A percentile compares a stretch with the other conserved stretches of the same genome.
phyloP scores from a whole-genome alignment of 1,140 invertebrate species.

The Halyomorpha halys region DNA sequence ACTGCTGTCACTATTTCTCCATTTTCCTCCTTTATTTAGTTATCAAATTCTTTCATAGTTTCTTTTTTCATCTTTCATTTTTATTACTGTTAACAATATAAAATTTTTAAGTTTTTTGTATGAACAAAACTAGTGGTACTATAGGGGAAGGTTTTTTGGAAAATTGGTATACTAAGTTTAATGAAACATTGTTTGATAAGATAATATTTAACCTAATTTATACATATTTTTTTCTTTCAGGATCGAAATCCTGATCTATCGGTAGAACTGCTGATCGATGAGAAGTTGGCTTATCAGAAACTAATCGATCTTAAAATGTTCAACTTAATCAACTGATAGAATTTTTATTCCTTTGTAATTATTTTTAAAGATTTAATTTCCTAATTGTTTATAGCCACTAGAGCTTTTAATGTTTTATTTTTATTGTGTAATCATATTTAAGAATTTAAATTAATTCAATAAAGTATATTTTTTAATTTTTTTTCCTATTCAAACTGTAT shows the following conservation, averaged over 20 bases:
- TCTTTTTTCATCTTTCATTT: no score
- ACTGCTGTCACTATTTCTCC: no score
- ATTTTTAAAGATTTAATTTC: neutral
- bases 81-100: no score
- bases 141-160: no score
- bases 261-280: neutral
- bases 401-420: neutral
- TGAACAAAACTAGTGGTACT: no score
- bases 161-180: no score
- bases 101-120: no score
- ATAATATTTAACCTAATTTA: neutral
- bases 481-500: neutral
- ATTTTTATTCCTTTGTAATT: neutral
- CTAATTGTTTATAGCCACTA: neutral
- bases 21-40: no score
- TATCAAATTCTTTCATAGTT: no score
- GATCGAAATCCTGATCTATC: neutral
- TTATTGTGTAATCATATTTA: neutral
- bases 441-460: neutral
- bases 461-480: neutral
- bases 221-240: conserved; percentile 4
- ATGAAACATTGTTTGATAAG: neutral
- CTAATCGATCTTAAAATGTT: conserved; percentile 1
- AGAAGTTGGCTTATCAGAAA: conserved; percentile 12
- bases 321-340: neutral